Evolutionary conservation across 2,888 invertebrate species (phyloP).

Genomic region (Elmis aenea): DNA sequence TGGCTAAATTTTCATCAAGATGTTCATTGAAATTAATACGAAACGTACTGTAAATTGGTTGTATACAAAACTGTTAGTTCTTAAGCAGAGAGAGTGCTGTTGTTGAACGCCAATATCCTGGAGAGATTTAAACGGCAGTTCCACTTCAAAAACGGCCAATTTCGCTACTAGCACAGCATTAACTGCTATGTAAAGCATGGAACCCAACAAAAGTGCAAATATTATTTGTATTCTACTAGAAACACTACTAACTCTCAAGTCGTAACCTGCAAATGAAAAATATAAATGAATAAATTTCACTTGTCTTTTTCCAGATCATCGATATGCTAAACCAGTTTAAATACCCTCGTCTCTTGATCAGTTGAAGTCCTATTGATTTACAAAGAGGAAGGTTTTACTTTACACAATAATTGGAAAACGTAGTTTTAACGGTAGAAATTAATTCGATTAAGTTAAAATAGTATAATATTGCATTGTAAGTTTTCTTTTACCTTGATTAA

Average conservation of each 20-base stretch:
- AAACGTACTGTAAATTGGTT: conserved; percentile 35
- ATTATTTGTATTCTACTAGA: conserved; percentile 36
- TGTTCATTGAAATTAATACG: neutral
- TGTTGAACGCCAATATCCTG: conserved; percentile 37
- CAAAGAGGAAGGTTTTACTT: neutral
- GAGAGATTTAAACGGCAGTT: conserved; percentile 40
- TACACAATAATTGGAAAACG: neutral
- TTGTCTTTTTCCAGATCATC: too few species aligned
- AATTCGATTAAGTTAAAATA: too few species aligned
- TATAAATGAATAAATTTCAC: conserved; percentile 1
- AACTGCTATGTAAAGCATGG: conserved; percentile 36
- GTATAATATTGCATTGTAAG: too few species aligned
- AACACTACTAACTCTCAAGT: conserved; percentile 33
- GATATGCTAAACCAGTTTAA: too few species aligned
- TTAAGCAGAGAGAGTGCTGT: conserved; percentile 44
- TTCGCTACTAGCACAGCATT: conserved; percentile 44
- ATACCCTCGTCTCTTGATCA: too few species aligned
- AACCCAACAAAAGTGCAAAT: conserved; percentile 36
- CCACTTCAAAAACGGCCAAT: conserved; percentile 40
- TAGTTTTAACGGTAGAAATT: too few species aligned
- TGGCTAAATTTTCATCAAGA: neutral
- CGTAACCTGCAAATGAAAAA: conserved; percentile 32
- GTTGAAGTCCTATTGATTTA: too few species aligned
- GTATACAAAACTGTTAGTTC: conserved; percentile 44
- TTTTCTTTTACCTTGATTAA: conserved; percentile 39